Percentiles rank a stretch among this genome's conserved stretches.
phyloP scores from a whole-genome alignment of 2,113 vertebrate species.

The Corydoras maculifer region DNA sequence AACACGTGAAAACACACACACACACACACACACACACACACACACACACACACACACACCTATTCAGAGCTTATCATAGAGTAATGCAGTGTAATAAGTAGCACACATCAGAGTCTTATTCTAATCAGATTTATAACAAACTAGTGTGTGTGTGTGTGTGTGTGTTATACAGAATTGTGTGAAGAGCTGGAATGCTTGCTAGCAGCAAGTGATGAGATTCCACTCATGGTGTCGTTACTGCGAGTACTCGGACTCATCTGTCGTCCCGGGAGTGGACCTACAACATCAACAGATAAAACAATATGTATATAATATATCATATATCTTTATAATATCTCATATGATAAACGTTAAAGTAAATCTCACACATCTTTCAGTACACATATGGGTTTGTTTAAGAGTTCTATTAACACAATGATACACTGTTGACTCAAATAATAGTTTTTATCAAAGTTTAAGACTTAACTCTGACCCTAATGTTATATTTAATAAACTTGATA shows the following conservation, averaged over 20 bases:
- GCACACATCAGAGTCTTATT: neutral
- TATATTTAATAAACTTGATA: too few relatives aligned
- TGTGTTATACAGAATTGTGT: constrained; percentile 79
- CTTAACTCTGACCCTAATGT: too few relatives aligned
- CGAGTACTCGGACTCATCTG: constrained; percentile 86
- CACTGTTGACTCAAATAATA: too few relatives aligned
- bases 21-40: neutral
- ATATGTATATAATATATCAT: too few relatives aligned
- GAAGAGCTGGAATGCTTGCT: constrained; percentile 93
- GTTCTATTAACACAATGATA: too few relatives aligned
- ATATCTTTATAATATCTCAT: neutral
- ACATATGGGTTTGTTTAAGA: neutral
- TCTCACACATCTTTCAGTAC: too few relatives aligned
- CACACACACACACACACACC: neutral
- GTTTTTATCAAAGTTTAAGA: too few relatives aligned
- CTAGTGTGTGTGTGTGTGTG: neutral
- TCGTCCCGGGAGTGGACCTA: constrained; percentile 64
- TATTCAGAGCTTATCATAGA: neutral
- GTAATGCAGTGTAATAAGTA: neutral
- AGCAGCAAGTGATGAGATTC: constrained; percentile 86
- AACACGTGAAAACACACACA: neutral
- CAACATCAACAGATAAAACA: neutral
- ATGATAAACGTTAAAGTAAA: neutral
- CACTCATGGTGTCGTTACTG: constrained; percentile 92
- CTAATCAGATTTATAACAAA: neutral